Evolutionary conservation across 2,888 invertebrate genomes (phyloP), one percentile per base, ranked within the genome.

Genomic region (Pyrocoelia pectoralis): DNA sequence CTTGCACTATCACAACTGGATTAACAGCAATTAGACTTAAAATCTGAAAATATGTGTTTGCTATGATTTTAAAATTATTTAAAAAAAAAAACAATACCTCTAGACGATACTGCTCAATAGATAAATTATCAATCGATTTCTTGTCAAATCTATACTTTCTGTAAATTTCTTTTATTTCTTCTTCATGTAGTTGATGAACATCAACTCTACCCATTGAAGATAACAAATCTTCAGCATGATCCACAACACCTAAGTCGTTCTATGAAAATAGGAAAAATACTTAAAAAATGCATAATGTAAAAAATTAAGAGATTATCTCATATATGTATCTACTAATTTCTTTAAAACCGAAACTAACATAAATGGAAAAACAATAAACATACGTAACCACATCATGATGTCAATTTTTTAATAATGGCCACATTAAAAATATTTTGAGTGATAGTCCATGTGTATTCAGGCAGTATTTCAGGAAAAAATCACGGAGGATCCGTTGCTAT

Each of bases 1-100:
- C 98, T 81, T 95, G 91, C 46, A 99, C 88, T 9, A 98, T 86
- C 0, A 92, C 86, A 0, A 96, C 92, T 55, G 58, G 24, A 14
- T 65, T 58, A 9, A 58, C 53, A 33, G 61, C 29, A 13, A 67
- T 41, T 6, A 61, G 12, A 12, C 24, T 24, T 28, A 67, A 41
- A 56, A 67, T 67, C 65, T 67, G 48, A 13, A 63, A 58, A 29
- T 24, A 6, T 5, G 24, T 3, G 24, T 24, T 19, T 41, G 19
- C 28, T n/a, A 40, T n/a, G 13, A 48, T 14, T 53, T 55, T 40
- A 38, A 12, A 18, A 9, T 13, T 14, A 5, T 52, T 38, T 29
- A 19, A n/a, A 14, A 29, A 14, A 43, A 62, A 64, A 56, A 19
- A 10, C 15, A 40, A 15, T 41, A 62, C 66, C 12, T 53, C 14